Conservation (phyloP, 2,797 vertebrate genomes). For the Notoglanidium macrostoma region DNA sequence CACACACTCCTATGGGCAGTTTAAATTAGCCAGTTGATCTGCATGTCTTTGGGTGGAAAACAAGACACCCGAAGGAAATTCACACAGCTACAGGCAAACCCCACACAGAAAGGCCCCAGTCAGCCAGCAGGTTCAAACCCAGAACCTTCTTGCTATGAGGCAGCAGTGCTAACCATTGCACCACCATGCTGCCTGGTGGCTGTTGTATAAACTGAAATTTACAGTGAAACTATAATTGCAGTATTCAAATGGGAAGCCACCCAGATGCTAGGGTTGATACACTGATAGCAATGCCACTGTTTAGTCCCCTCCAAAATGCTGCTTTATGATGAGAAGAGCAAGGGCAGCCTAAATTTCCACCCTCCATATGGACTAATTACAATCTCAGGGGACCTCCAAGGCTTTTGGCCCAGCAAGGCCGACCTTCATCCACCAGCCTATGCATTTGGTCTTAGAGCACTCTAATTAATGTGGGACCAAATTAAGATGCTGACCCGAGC, state of each 20-base stretch:
- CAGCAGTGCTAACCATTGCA: too few species aligned
- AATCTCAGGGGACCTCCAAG: conserved; percentile 59
- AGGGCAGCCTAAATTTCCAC: conserved; percentile 61
- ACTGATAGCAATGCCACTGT: conserved; percentile 50
- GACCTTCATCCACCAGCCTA: conserved; percentile 54
- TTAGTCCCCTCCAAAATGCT: conserved; percentile 55
- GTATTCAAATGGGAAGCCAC: conserved; percentile 21
- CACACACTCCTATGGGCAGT: too few species aligned
- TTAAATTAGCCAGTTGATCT: too few species aligned
- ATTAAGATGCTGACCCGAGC: conserved; percentile 65
- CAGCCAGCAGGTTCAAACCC: too few species aligned
- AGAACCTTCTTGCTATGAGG: not conserved
- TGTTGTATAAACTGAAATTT: not conserved
- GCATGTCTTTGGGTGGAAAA: too few species aligned
- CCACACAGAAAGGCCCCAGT: too few species aligned
- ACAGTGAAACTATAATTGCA: conserved; percentile 11
- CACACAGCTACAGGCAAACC: too few species aligned
- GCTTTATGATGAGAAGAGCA: conserved; percentile 47
- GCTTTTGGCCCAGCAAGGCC: conserved; percentile 63
- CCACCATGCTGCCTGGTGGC: too few species aligned
- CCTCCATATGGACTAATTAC: conserved; percentile 75
- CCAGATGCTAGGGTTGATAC: conserved; percentile 67
- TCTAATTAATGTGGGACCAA: conserved; percentile 68
- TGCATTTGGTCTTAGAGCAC: conserved; percentile 57
- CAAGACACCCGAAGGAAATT: too few species aligned